phyloP scores from a whole-genome alignment of 2,113 vertebrate genomes.

The Cyanoliseus patagonus region DNA sequence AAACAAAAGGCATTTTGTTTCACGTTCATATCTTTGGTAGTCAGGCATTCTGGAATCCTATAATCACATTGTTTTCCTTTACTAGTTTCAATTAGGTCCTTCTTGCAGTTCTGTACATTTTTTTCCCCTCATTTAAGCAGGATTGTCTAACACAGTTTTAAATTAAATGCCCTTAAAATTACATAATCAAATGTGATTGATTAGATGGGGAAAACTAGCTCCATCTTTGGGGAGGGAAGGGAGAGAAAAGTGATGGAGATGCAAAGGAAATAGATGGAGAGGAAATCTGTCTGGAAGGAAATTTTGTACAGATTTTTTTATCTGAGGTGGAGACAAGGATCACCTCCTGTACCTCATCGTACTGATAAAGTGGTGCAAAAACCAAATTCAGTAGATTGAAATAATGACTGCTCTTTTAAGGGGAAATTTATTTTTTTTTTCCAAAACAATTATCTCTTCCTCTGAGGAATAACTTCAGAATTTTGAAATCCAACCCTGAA shows the following conservation, averaged over 20 bases:
- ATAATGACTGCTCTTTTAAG: not conserved
- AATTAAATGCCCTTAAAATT: conserved; percentile 4
- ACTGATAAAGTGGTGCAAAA: not conserved
- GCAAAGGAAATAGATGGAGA: not conserved
- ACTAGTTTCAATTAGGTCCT: not conserved
- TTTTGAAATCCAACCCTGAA: not conserved
- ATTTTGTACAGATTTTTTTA: not conserved
- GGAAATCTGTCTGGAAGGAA: not conserved
- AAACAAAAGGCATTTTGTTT: conserved; percentile 60
- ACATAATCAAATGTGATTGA: not conserved
- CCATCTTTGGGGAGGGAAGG: fast-evolving
- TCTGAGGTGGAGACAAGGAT: not conserved
- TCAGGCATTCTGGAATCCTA: conserved; percentile 50
- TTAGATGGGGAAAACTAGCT: not conserved
- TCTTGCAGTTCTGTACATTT: not conserved
- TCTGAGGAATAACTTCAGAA: not conserved
- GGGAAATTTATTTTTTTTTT: not conserved
- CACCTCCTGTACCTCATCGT: not conserved
- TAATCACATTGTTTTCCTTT: not conserved
- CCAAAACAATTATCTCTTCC: not conserved
- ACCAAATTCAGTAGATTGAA: not conserved
- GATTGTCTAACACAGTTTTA: conserved; percentile 4
- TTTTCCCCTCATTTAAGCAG: not conserved
- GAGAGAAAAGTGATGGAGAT: not conserved
- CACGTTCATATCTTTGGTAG: conserved; percentile 13